phyloP scores from a whole-genome alignment of 92 coral and sea anemone genomes.

The Siderastrea radians region DNA sequence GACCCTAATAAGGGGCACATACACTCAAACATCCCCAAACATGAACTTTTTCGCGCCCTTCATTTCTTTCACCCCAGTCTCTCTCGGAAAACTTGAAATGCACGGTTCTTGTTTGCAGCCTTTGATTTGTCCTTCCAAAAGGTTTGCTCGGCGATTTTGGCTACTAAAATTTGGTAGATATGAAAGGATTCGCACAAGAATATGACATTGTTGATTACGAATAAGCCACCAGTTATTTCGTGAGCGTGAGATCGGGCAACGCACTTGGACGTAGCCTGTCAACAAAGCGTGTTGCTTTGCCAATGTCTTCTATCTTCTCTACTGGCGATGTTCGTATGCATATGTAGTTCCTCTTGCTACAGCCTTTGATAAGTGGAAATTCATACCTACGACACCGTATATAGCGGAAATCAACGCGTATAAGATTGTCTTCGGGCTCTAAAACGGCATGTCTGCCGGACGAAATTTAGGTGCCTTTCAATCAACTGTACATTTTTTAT shows the following conservation, averaged over 20 bases:
- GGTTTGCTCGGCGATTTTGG: constrained; percentile 1
- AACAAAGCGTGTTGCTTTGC: constrained; percentile 18
- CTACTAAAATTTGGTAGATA: background rate
- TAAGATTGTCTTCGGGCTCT: background rate
- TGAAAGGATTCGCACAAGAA: background rate
- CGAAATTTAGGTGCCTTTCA: constrained; percentile 6
- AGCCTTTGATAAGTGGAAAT: background rate
- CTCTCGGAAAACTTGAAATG: background rate
- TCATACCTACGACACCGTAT: background rate
- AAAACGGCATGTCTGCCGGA: constrained; percentile 29
- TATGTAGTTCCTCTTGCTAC: constrained; percentile 7
- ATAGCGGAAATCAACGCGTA: background rate
- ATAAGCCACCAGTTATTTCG: constrained; percentile 30
- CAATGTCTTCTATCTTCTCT: constrained; percentile 3
- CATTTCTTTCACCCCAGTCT: background rate
- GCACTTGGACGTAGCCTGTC: constrained; percentile 4
- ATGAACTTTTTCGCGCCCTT: background rate
- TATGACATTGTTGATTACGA: background rate
- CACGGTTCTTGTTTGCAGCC: background rate
- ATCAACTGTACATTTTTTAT: constrained; percentile 42
- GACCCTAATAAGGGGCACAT: no score
- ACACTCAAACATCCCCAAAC: no score
- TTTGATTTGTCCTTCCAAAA: background rate
- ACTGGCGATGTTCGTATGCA: constrained; percentile 8
- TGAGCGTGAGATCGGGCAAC: constrained; percentile 4